Conservation (phyloP, 2,113 vertebrate genomes). For the Cheilinus undulatus region DNA sequence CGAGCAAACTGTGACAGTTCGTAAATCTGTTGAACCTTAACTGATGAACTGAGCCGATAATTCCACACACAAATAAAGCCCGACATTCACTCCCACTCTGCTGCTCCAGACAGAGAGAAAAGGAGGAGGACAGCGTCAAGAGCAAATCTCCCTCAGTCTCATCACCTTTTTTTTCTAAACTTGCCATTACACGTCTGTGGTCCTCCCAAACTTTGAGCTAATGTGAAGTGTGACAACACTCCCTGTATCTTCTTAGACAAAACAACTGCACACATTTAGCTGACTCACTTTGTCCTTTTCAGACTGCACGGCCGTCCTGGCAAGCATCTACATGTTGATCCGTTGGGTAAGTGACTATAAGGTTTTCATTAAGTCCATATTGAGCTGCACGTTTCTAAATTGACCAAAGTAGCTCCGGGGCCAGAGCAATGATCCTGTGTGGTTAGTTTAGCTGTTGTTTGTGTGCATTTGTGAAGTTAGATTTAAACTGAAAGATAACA, state of each 20-base stretch:
- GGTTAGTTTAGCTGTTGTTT: conserved; percentile 44
- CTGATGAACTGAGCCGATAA: conserved; percentile 57
- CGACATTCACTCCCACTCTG: conserved; percentile 41
- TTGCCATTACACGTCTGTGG: conserved; percentile 11
- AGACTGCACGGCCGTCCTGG: conserved; percentile 12
- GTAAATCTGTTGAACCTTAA: conserved; percentile 52
- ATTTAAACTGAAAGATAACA: background rate
- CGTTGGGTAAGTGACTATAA: conserved; percentile 38
- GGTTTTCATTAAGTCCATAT: conserved; percentile 37
- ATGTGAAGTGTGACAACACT: conserved; percentile 16
- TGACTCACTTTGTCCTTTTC: background rate
- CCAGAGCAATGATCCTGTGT: conserved; percentile 15
- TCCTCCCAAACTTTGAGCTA: background rate
- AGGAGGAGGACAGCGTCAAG: conserved; percentile 6
- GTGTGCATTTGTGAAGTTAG: background rate
- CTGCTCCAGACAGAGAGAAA: conserved; percentile 20
- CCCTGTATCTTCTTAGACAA: conserved; percentile 15
- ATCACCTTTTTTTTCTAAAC: conserved; percentile 31
- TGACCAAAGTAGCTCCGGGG: conserved; percentile 16
- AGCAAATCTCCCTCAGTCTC: conserved; percentile 21
- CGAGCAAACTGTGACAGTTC: conserved; percentile 44
- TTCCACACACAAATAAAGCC: conserved; percentile 57
- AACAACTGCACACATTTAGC: conserved; percentile 11
- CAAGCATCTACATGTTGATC: conserved; percentile 46
- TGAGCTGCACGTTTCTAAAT: conserved; percentile 24